These are phyloP conservation scores for Galeopsomyia nigrocyanea DNA, from an alignment of 2,888 invertebrate genomes.

Conservation along the genomic window DNA sequence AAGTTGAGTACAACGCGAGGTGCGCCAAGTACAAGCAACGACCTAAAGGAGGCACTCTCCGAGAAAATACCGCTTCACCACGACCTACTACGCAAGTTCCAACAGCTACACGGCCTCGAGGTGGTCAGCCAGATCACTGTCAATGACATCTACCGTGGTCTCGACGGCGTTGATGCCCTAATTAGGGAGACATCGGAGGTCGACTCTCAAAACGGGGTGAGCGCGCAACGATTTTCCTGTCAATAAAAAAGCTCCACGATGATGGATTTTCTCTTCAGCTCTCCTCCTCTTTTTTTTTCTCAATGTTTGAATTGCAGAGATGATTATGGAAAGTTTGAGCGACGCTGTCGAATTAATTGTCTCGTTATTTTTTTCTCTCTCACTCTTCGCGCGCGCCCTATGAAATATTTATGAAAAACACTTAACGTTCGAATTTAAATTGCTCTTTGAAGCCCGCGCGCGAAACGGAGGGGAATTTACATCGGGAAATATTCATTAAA, in stretches of 20 bases:
- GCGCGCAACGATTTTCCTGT: not conserved
- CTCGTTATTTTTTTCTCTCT: too few species aligned
- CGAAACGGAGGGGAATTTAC: too few species aligned
- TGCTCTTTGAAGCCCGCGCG: too few species aligned
- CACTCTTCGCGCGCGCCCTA: too few species aligned
- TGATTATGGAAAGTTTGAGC: too few species aligned
- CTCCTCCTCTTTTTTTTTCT: too few species aligned
- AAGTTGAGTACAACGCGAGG: constrained; percentile 56
- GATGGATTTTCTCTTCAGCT: too few species aligned
- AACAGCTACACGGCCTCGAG: constrained; percentile 54
- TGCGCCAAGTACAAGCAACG: constrained; percentile 56
- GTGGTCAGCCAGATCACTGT: constrained; percentile 59
- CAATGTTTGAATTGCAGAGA: too few species aligned
- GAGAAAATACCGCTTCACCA: constrained; percentile 63
- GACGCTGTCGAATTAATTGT: too few species aligned
- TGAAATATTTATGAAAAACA: too few species aligned
- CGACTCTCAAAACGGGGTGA: constrained; percentile 57
- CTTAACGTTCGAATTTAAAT: not conserved
- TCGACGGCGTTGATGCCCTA: constrained; percentile 55
- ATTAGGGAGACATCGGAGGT: constrained; percentile 59
- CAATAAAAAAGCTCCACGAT: too few species aligned
- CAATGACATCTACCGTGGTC: constrained; percentile 59
- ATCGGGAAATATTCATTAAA: too few species aligned
- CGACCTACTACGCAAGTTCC: constrained; percentile 59
- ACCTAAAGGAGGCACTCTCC: constrained; percentile 61